Percentiles rank a stretch among this genome's conserved stretches.
Evolutionary conservation across 2,113 vertebrate species (phyloP).

Genomic region (Chloropsis cyanopogon): DNA sequence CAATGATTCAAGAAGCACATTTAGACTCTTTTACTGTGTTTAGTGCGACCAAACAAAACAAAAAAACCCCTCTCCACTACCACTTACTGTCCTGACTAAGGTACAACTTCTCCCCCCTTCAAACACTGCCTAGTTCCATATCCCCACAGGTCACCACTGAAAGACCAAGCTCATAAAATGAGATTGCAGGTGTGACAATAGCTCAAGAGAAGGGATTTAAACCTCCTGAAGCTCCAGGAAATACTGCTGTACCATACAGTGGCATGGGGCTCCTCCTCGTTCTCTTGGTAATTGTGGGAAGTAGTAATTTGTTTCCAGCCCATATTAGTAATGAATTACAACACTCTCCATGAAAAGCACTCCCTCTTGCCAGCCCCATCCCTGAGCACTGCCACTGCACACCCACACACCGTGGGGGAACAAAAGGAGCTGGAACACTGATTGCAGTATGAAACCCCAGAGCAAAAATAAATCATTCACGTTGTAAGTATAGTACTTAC

Average conservation of each 20-base stretch:
- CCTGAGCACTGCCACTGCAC: background rate
- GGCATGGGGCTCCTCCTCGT: background rate
- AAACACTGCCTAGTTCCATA: background rate
- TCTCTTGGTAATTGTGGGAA: background rate
- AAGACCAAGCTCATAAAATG: background rate
- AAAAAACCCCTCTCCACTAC: background rate
- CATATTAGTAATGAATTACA: background rate
- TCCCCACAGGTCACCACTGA: background rate
- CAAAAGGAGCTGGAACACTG: background rate
- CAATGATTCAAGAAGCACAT: background rate
- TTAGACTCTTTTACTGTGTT: background rate
- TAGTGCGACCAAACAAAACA: background rate
- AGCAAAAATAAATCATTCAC: background rate
- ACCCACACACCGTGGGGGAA: background rate
- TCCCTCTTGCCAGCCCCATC: background rate
- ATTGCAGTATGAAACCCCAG: background rate
- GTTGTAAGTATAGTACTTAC: constrained; percentile 77
- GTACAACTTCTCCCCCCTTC: background rate
- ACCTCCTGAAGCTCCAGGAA: background rate
- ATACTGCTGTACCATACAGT: background rate
- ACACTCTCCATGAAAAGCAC: background rate
- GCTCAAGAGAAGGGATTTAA: background rate
- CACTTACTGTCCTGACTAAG: background rate
- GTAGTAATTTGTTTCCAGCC: background rate
- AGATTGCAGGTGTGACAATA: background rate